Percentiles rank a stretch among this genome's conserved stretches.
Conservation (phyloP, 2,797 vertebrate genomes). For the Eurystomus glaucurus region DNA sequence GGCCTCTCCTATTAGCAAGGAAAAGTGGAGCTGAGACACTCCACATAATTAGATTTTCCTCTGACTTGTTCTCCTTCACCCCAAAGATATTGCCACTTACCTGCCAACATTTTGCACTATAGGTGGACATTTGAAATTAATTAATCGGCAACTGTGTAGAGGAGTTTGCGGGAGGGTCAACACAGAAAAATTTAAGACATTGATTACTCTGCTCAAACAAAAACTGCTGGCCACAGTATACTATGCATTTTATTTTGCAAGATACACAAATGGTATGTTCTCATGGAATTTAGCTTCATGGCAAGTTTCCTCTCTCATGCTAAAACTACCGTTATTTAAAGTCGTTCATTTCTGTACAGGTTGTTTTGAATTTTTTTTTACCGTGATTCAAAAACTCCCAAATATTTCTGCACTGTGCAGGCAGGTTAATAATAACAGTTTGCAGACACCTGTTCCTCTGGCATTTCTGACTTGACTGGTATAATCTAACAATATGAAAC, state of each 20-base stretch:
- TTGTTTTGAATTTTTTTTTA: not conserved
- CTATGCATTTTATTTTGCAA: not conserved
- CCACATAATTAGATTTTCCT: not conserved
- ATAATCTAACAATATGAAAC: not conserved
- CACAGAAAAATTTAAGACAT: not conserved
- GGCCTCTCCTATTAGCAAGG: not conserved
- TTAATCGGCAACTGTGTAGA: not conserved
- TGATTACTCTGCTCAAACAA: not conserved
- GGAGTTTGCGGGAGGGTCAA: not conserved
- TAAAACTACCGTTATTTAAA: not conserved
- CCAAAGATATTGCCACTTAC: not conserved
- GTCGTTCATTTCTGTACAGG: not conserved
- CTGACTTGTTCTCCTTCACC: not conserved
- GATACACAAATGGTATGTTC: not conserved
- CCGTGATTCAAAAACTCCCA: not conserved
- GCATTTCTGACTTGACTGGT: not conserved
- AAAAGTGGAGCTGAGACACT: not conserved
- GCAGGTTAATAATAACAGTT: not conserved
- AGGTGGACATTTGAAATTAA: not conserved
- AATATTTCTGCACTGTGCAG: not conserved
- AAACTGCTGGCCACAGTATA: not conserved
- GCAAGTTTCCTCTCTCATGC: not conserved
- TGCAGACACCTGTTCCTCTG: not conserved
- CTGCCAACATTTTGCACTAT: not conserved
- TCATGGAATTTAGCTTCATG: not conserved